Percentiles rank a stretch among this genome's conserved stretches.
Conservation (phyloP, 2,113 vertebrate genomes). For the Pseudopodoces humilis region DNA sequence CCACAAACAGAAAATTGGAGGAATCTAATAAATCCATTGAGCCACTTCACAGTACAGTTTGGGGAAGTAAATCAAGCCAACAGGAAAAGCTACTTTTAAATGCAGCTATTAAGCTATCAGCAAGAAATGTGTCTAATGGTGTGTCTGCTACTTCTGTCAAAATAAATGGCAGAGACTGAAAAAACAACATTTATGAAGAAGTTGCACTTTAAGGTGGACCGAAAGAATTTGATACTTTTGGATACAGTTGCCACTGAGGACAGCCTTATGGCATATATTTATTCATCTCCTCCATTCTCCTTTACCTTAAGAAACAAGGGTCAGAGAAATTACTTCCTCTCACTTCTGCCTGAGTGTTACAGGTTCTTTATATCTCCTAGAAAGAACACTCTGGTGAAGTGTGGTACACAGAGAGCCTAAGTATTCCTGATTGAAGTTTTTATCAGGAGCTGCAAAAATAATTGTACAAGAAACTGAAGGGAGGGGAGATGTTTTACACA, state of each 20-base stretch:
- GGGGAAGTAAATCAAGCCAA: not conserved
- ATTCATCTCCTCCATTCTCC: not conserved
- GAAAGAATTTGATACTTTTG: not conserved
- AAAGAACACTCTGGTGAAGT: constrained; percentile 17
- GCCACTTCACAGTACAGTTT: not conserved
- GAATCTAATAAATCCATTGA: not conserved
- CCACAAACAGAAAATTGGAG: not conserved
- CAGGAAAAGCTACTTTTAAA: not conserved
- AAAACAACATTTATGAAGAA: not conserved
- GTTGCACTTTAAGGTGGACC: not conserved
- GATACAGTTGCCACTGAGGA: not conserved
- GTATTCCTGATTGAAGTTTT: constrained; percentile 31
- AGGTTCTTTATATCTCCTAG: not conserved
- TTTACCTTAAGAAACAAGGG: not conserved
- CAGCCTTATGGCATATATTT: not conserved
- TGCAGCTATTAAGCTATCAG: not conserved
- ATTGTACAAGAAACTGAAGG: not conserved
- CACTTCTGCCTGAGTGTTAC: not conserved
- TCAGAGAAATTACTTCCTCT: not conserved
- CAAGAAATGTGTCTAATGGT: not conserved
- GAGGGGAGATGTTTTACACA: not conserved
- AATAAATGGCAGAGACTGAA: not conserved
- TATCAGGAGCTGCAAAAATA: constrained; percentile 44
- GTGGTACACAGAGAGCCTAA: not conserved
- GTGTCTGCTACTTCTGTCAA: not conserved